phyloP scores from a whole-genome alignment of 2,113 vertebrate species.

The Salvelinus fontinalis region DNA sequence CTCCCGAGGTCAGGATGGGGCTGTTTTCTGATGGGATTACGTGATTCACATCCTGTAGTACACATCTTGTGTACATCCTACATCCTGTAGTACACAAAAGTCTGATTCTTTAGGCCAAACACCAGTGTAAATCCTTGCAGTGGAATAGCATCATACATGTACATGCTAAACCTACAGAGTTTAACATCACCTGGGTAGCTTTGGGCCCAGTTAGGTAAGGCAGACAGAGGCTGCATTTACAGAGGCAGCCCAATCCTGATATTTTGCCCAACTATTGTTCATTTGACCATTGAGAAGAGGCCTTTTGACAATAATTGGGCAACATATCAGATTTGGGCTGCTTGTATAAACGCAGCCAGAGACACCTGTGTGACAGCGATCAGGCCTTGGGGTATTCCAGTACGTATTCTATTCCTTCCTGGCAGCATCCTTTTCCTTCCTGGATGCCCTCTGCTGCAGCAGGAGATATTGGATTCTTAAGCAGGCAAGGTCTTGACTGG shows the following conservation, averaged over 20 bases:
- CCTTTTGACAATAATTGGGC: too few species aligned
- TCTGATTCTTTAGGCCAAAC: too few species aligned
- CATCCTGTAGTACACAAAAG: background rate
- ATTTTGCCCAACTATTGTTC: too few species aligned
- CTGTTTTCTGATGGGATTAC: constrained; percentile 14
- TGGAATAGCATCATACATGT: too few species aligned
- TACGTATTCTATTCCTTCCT: constrained; percentile 12
- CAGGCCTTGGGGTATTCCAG: constrained; percentile 12
- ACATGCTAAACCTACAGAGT: constrained; percentile 12
- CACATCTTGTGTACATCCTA: constrained; percentile 17
- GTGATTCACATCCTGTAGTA: background rate
- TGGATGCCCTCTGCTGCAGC: constrained; percentile 11
- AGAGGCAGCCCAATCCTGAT: too few species aligned
- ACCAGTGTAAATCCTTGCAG: too few species aligned
- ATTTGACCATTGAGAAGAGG: too few species aligned
- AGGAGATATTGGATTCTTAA: constrained; percentile 23
- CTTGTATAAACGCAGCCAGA: background rate
- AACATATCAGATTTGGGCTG: too few species aligned
- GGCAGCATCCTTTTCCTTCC: constrained; percentile 22
- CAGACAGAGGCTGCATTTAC: background rate
- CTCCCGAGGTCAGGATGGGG: constrained; percentile 4
- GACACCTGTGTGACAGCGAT: constrained; percentile 12
- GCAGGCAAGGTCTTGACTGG: background rate
- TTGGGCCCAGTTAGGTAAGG: constrained; percentile 12
- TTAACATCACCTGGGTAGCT: constrained; percentile 35